These are phyloP conservation scores for Chironex yamaguchii DNA, from an alignment of 30 jellyfish, hydroid and myxozoan genomes.

Conservation along the genomic window DNA sequence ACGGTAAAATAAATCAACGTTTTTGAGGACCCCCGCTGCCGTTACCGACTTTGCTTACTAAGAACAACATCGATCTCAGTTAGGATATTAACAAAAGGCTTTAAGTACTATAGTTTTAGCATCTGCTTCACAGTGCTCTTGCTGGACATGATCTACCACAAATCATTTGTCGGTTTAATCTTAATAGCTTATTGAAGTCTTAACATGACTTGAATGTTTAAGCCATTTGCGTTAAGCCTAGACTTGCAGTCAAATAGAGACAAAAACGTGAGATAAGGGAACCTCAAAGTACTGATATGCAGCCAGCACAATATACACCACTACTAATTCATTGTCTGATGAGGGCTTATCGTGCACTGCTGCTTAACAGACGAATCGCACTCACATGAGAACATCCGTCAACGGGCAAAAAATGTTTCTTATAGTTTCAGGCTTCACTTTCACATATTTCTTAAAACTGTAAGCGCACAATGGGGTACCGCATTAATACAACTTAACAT, in stretches of 20 bases:
- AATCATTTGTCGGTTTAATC: not conserved
- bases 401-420: too few relatives aligned
- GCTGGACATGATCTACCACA: not conserved
- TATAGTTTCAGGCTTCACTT: too few relatives aligned
- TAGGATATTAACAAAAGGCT: not conserved
- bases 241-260: not conserved
- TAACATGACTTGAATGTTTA: not conserved
- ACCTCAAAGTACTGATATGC: not conserved
- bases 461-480: too few relatives aligned
- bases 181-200: not conserved
- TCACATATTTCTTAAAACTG: too few relatives aligned
- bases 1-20: not conserved
- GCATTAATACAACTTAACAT: too few relatives aligned
- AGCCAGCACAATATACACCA: not conserved
- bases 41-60: not conserved
- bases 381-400: too few relatives aligned
- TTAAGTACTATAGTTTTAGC: not conserved
- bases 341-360: too few relatives aligned
- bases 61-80: not conserved
- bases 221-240: not conserved
- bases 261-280: not conserved
- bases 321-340: too few relatives aligned
- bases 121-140: not conserved
- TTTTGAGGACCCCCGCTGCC: not conserved
- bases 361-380: too few relatives aligned